These are phyloP conservation scores for Lutraria rhynchaena DNA, from an alignment of 1,140 invertebrate species.

Conservation along the genomic window DNA sequence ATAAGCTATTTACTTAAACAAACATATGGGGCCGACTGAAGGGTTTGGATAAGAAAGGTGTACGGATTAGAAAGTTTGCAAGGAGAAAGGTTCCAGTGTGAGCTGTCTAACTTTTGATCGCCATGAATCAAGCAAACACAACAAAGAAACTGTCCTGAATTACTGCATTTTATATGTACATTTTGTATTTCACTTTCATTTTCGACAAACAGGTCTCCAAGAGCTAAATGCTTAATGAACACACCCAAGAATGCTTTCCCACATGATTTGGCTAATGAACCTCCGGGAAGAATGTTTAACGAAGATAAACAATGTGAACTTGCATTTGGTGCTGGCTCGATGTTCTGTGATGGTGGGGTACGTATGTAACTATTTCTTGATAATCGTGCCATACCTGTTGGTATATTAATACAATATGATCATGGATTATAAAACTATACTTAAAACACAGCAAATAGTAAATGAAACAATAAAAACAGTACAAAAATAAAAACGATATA, in stretches of 20 bases:
- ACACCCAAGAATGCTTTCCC: background rate
- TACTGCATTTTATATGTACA: background rate
- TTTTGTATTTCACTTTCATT: background rate
- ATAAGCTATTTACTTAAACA: too few species aligned
- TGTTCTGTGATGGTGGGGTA: constrained; percentile 40
- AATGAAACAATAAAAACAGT: too few species aligned
- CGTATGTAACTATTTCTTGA: too few species aligned
- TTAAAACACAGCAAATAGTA: too few species aligned
- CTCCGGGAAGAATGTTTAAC: constrained; percentile 30
- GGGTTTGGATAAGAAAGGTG: too few species aligned
- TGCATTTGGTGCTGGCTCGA: constrained; percentile 14
- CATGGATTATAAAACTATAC: too few species aligned
- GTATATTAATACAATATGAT: too few species aligned
- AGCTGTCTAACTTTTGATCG: background rate
- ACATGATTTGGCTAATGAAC: constrained; percentile 12
- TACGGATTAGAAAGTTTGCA: too few species aligned
- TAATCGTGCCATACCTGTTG: too few species aligned
- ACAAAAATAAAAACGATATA: too few species aligned
- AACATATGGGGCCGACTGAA: too few species aligned
- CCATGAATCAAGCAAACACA: background rate
- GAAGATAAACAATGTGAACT: constrained; percentile 34
- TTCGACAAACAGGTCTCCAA: constrained; percentile 41
- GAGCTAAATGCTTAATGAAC: constrained; percentile 34
- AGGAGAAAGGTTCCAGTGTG: background rate
- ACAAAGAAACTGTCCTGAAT: background rate